Conservation (phyloP, 30 jellyfish, hydroid and myxozoan species). For the Hydractinia echinata region DNA sequence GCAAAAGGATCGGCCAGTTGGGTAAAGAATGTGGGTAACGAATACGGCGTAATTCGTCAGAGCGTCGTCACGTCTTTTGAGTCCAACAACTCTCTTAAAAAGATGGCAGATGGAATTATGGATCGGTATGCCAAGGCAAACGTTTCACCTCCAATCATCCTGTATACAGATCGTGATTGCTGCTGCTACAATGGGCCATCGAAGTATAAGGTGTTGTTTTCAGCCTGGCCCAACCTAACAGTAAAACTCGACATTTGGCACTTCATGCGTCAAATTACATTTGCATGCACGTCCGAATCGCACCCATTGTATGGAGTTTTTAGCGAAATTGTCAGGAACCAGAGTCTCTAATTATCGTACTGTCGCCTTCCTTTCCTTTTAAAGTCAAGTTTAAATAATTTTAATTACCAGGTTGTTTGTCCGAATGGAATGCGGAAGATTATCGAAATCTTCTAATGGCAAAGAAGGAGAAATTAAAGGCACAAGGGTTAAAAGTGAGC, state of each 20-base stretch:
- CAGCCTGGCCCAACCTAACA: conserved; percentile 13
- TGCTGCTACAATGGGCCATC: conserved; percentile 33
- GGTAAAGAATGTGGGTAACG: conserved; percentile 60
- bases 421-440: conserved; percentile 39
- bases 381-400: too few species aligned
- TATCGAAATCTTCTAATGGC: conserved; percentile 16
- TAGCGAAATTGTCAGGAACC: too few species aligned
- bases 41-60: conserved; percentile 37
- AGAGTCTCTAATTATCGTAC: too few species aligned
- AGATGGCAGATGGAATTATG: conserved; percentile 36
- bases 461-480: conserved; percentile 32
- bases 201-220: conserved; percentile 14
- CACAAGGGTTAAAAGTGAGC: conserved; percentile 16
- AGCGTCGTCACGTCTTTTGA: conserved; percentile 22
- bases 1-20: conserved; percentile 31
- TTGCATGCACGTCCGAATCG: conserved; percentile 24
- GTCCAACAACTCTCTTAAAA: background rate
- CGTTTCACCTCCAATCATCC: conserved; percentile 30
- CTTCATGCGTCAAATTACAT: conserved; percentile 33
- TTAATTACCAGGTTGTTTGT: conserved; percentile 10
- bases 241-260: conserved; percentile 43
- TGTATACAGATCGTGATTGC: conserved; percentile 62
- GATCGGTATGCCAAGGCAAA: conserved; percentile 19
- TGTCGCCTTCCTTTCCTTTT: too few species aligned
- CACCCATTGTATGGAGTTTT: conserved; percentile 27